phyloP scores from a whole-genome alignment of 1,140 invertebrate species.

The Macrocentrus cingulum region DNA sequence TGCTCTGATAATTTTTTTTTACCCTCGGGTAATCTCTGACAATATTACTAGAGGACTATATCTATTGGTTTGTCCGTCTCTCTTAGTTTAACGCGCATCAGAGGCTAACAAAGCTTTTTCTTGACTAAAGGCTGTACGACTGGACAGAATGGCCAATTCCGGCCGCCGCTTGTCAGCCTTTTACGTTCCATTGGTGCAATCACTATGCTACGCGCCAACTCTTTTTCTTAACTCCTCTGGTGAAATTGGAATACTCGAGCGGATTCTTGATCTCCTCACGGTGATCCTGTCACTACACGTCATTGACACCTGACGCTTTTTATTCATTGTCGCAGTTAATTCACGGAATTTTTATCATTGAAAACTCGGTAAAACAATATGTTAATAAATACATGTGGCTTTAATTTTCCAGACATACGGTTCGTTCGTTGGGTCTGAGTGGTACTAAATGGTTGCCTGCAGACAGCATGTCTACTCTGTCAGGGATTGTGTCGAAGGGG shows the following conservation, averaged over 20 bases:
- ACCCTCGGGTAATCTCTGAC: neutral
- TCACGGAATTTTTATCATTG: too few relatives aligned
- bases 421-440: conserved; percentile 78
- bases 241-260: neutral
- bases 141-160: conserved; percentile 23
- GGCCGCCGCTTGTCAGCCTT: conserved; percentile 22
- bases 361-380: too few relatives aligned
- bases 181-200: conserved; percentile 28
- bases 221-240: neutral
- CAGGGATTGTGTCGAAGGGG: conserved; percentile 79
- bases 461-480: conserved; percentile 87
- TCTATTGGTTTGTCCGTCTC: conserved; percentile 8
- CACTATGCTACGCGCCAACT: conserved; percentile 16
- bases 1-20: too few relatives aligned
- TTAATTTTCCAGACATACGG: conserved; percentile 67
- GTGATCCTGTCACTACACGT: neutral
- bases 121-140: conserved; percentile 19
- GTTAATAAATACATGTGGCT: neutral
- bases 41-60: conserved; percentile 8
- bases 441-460: conserved; percentile 81
- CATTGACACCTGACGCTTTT: neutral
- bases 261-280: neutral
- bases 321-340: neutral
- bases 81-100: conserved; percentile 9
- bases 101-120: conserved; percentile 28